Evolutionary conservation across 2,888 invertebrate genomes (phyloP).

Genomic region (Oscheius onirici): DNA sequence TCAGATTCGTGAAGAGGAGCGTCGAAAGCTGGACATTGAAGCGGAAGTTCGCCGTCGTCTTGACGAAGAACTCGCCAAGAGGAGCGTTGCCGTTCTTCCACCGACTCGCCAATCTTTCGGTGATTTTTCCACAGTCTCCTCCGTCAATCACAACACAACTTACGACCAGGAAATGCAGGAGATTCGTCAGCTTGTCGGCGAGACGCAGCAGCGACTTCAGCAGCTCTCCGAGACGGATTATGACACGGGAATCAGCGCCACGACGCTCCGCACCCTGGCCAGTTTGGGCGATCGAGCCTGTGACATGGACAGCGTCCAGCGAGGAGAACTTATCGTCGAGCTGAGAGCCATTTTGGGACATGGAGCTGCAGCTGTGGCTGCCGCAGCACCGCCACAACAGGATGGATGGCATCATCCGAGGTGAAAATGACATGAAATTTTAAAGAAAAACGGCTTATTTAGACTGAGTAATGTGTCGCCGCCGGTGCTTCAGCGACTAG

Average conservation of each 20-base stretch:
- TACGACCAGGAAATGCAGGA: conserved; percentile 19
- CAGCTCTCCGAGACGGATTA: not conserved
- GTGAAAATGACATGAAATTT: not conserved
- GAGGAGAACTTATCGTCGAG: not conserved
- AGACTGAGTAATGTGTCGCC: too few species aligned
- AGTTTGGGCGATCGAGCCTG: conserved; percentile 12
- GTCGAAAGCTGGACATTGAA: conserved; percentile 17
- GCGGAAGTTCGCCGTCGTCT: conserved; percentile 17
- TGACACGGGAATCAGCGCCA: not conserved
- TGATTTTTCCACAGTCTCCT: not conserved
- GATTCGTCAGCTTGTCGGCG: conserved; percentile 12
- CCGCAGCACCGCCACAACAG: not conserved
- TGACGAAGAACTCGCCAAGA: conserved; percentile 17
- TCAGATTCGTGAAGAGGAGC: conserved; percentile 10
- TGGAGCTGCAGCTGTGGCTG: not conserved
- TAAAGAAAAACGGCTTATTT: too few species aligned
- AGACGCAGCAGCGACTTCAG: conserved; percentile 10
- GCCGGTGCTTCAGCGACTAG: too few species aligned
- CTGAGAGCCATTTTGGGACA: conserved; percentile 8
- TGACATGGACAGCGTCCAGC: not conserved
- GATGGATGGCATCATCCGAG: not conserved
- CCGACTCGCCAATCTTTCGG: too few species aligned
- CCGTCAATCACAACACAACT: not conserved
- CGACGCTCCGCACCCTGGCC: conserved; percentile 3
- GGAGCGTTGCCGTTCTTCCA: not conserved